Evolutionary conservation across 2,113 vertebrate genomes (phyloP), one percentile per base, ranked within the genome.

Genomic region (Peromyscus polionotus): DNA sequence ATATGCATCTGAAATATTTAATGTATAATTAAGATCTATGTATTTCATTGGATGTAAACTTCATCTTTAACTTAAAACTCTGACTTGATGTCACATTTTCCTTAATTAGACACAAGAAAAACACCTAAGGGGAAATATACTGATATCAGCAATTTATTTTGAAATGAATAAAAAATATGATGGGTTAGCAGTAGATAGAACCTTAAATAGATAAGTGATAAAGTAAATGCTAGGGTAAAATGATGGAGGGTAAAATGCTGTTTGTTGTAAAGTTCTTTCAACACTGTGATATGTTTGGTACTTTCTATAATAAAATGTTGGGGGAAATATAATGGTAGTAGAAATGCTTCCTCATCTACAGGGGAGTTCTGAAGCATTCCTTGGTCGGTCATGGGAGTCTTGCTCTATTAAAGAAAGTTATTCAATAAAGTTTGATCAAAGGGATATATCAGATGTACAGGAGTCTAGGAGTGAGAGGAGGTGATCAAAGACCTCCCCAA

Each of bases 131-230:
- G 17, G 14, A 95, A 77, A 94, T 57, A 72, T 45, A 51, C 42
- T 73, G 33, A 97, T 79, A 87, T 51, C 14, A 72, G 33, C 26
- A 86, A 92, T 95, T 93, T 95, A 73, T 85, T 93, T 97, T 97
- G 42, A 94, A 79, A 93, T 88, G 3, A 2, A 33, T 57, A 13
- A 68, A 94, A 95, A 84, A 63, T 61, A 93, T 87, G 13, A 36
- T 72, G 6, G 7, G 51, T 67, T 87, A 83, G 88, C 36, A 77
- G 65, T 88, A 10, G 33, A 77, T 36, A 88, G 6, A 90, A 51
- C 20, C 33, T 81, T 95, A 70, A 63, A 75, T 57, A 83, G 4
- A 72, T 31, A 70, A 16, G 4, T 48, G 48, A 93, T 93, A 42
- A 90, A 85, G 57, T 75, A 88, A 93, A 85, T 67, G 24, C 22